phyloP scores from a whole-genome alignment of 2,888 invertebrate species.

The Lathronympha strigana region DNA sequence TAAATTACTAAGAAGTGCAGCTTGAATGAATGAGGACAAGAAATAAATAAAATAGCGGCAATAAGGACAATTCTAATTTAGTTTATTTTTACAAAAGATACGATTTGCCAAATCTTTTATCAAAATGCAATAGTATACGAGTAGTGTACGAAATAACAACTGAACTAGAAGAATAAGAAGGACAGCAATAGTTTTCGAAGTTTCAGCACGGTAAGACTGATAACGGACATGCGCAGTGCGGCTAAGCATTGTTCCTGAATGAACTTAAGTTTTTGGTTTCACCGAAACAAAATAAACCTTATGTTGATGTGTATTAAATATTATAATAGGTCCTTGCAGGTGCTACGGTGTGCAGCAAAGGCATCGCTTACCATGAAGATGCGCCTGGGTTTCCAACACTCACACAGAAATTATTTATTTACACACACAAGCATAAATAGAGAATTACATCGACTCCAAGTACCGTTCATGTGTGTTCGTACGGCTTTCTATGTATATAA shows the following conservation, averaged over 20 bases:
- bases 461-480: conserved; percentile 69
- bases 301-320: conserved; percentile 52
- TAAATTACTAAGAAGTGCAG: too few species aligned
- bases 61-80: background rate
- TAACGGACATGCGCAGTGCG: conserved; percentile 77
- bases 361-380: conserved; percentile 61
- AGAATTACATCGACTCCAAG: conserved; percentile 62
- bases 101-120: background rate
- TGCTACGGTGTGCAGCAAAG: conserved; percentile 67
- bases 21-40: too few species aligned
- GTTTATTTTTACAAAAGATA: background rate
- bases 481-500: conserved; percentile 67
- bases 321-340: conserved; percentile 49
- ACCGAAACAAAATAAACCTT: conserved; percentile 58
- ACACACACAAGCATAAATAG: conserved; percentile 45
- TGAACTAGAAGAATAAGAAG: conserved; percentile 71
- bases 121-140: conserved; percentile 39
- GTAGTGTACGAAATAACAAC: conserved; percentile 49
- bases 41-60: too few species aligned
- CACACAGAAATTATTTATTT: conserved; percentile 40
- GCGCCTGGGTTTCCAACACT: conserved; percentile 49
- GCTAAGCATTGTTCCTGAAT: conserved; percentile 58
- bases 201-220: conserved; percentile 67
- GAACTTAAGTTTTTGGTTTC: conserved; percentile 52
- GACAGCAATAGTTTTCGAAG: conserved; percentile 76